Evolutionary conservation across 2,888 invertebrate species (phyloP).

Genomic region (Trachelus stipa): DNA sequence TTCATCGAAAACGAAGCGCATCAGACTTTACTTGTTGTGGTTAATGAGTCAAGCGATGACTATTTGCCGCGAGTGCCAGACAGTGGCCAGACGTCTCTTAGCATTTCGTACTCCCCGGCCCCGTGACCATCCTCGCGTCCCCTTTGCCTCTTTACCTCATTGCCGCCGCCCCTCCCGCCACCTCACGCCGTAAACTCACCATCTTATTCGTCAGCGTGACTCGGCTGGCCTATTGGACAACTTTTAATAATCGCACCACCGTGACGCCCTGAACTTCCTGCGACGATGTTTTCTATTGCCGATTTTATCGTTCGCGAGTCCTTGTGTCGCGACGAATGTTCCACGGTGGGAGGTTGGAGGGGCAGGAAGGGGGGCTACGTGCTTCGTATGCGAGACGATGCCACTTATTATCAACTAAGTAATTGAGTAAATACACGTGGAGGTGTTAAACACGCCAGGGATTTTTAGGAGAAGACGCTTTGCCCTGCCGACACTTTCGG

Average conservation of each 20-base stretch:
- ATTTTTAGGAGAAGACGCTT: background rate
- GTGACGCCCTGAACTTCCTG: background rate
- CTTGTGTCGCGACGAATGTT: background rate
- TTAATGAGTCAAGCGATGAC: slow-evolving; percentile 41
- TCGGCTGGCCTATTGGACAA: slow-evolving; percentile 7
- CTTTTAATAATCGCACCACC: slow-evolving; percentile 13
- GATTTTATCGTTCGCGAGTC: background rate
- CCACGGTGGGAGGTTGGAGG: background rate
- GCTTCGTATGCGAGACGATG: background rate
- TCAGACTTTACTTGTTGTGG: slow-evolving; percentile 30
- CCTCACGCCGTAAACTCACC: slow-evolving; percentile 9
- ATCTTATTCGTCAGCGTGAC: background rate
- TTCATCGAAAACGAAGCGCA: background rate
- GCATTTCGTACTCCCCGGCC: slow-evolving; percentile 1
- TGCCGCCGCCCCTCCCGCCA: slow-evolving; percentile 9
- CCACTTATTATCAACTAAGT: background rate
- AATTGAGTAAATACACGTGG: background rate
- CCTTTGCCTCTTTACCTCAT: slow-evolving; percentile 27
- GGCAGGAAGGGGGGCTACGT: background rate
- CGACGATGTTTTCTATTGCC: background rate
- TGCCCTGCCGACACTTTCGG: background rate
- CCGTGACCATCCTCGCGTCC: slow-evolving; percentile 2
- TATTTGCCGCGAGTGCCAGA: slow-evolving; percentile 37
- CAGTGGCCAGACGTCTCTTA: slow-evolving; percentile 40
- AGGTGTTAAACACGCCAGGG: background rate